Percentiles rank a stretch among this genome's conserved stretches.
Evolutionary conservation across 2,888 invertebrate species (phyloP).

Genomic region (Sarcophaga rosellei): DNA sequence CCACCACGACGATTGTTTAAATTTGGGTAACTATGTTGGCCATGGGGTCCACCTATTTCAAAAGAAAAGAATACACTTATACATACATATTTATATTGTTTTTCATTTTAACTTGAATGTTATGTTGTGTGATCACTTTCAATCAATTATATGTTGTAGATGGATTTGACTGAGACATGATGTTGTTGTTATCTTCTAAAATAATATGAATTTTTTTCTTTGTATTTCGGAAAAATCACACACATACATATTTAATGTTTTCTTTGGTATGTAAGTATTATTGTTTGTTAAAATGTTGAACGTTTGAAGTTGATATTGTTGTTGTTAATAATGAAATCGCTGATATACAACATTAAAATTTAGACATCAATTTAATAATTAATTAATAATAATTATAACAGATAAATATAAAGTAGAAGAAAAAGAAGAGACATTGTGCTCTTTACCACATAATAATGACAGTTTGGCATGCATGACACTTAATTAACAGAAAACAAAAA

Average conservation of each 20-base stretch:
- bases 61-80: constrained; percentile 6
- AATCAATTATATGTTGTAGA: neutral
- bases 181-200: constrained; percentile 5
- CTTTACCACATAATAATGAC: constrained; percentile 30
- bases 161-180: neutral
- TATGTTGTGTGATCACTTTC: neutral
- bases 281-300: constrained; percentile 19
- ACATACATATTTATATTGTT: neutral
- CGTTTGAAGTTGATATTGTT: constrained; percentile 16
- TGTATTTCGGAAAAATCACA: neutral
- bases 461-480: constrained; percentile 62
- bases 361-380: constrained; percentile 53
- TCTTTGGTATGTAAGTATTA: neutral
- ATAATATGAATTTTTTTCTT: constrained; percentile 7
- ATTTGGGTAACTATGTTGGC: constrained; percentile 82
- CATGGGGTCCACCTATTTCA: constrained; percentile 78
- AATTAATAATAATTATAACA: constrained; percentile 1
- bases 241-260: constrained; percentile 27
- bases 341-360: constrained; percentile 36
- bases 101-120: constrained; percentile 5
- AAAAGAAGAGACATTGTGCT: constrained; percentile 43
- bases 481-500: constrained; percentile 28
- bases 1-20: constrained; percentile 86
- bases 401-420: neutral
- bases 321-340: constrained; percentile 57